Base-by-base conservation (phyloP, 1,140 invertebrate species). In the Cydia fagiglandana region DNA sequence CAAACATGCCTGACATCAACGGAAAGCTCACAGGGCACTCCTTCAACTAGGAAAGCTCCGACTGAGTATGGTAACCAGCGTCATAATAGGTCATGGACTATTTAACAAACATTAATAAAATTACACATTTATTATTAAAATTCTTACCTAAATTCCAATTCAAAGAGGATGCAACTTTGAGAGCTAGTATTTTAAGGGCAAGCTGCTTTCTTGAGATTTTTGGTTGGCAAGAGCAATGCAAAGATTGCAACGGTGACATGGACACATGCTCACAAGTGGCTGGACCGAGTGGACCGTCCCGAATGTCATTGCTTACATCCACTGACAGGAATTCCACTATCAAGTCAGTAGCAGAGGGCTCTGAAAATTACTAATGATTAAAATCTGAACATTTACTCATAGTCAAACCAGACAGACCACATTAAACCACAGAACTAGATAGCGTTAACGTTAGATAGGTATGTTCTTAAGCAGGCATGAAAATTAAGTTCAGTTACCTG, bases 251-350 rank as follows among this genome's bases (percentile, higher is more conserved):
- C 5, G 86, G 83, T 75, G 93, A 88, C 90, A 86, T 83, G 90
- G 78, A 86, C 88, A 82, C 93, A 93, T 78, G 91, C 88, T 61
- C 56, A 9, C 1, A 61, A 85, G 66, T 76, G 86, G 15, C 6
- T 53, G 56, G 9, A 61, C 80, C 45, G 86, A 12, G 1, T 53
- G 56, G 9, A 61, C 80, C 45, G 45, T 47, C 45, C 45, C 13
- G 45, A 47, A 47, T 47, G 12, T 4, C 80, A 81, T 85, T 86
- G 64, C 96, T 95, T 56, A 95, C 94, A 75, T 96, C 95, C 81
- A 96, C 96, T 74, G 95, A 95, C 75, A 98, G 94, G 86, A 99
- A 98, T 93, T 97, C 97, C 74, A 96, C 95, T 74, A 98, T 97
- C n/a, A 99, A 88, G 76, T 98, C 97, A 74, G 95, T 95, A 47